A percentile compares a stretch with the other conserved stretches of the same genome.
These are phyloP conservation scores for Plectrocnemia conspersa DNA, from an alignment of 1,140 invertebrate species.

Conservation along the genomic window DNA sequence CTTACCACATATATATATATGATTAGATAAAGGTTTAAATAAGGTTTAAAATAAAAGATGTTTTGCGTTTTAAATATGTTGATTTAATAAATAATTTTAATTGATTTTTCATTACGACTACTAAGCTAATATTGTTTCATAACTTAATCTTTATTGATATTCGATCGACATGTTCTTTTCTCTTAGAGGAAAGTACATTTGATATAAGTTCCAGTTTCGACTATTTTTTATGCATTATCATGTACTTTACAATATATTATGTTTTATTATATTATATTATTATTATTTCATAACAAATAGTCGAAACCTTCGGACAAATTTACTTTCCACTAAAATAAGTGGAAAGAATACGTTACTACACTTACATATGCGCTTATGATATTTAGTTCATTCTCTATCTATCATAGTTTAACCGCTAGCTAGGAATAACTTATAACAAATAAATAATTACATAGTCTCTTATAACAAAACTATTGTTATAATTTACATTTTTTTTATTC, in stretches of 20 bases:
- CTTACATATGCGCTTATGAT: conserved; percentile 15
- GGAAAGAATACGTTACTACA: conserved; percentile 13
- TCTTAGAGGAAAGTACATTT: conserved; percentile 32
- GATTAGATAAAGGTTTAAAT: neutral
- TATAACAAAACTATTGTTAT: conserved; percentile 21
- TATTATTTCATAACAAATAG: conserved; percentile 1
- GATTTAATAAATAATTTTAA: conserved; percentile 37
- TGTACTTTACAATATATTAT: conserved; percentile 8
- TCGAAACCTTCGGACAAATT: conserved; percentile 16
- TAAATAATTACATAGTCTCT: conserved; percentile 24
- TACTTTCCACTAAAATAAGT: conserved; percentile 17
- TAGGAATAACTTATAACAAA: conserved; percentile 20
- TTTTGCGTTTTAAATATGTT: conserved; percentile 30
- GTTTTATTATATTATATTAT: conserved; percentile 9
- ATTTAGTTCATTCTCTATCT: conserved; percentile 17
- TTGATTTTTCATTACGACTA: conserved; percentile 33
- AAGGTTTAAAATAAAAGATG: conserved; percentile 8
- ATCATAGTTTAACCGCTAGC: conserved; percentile 7
- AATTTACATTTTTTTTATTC: too few relatives aligned
- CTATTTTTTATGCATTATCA: too few relatives aligned
- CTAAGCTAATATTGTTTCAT: conserved; percentile 35
- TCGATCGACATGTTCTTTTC: conserved; percentile 30
- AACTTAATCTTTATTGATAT: conserved; percentile 30
- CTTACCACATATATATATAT: too few relatives aligned
- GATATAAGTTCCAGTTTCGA: conserved; percentile 19